Base-by-base conservation (phyloP, 2,888 invertebrate genomes). In the Calliphora vomitoria region DNA sequence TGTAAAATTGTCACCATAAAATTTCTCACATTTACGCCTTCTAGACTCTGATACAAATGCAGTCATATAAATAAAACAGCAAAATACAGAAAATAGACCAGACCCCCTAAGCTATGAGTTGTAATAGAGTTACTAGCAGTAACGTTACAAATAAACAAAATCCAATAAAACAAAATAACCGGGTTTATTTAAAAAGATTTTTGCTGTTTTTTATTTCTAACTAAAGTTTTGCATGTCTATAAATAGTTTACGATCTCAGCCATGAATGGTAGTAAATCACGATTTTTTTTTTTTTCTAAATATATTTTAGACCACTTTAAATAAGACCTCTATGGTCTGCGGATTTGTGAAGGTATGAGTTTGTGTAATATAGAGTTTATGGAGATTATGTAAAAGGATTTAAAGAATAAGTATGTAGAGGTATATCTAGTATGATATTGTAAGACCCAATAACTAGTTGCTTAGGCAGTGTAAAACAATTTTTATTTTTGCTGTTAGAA, bases 251-350 rank as follows among this genome's bases (percentile, higher is more conserved):
- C 72, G 47, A 87, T 87, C 87, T 87, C 78, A 85, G 72, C 72
- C 87, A 79, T 87, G 78, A 82, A 81, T 87, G 82, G 84, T 82
- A 82, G 84, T 87, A 87, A 87, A 87, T 87, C 87, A 87, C 87
- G 87, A 87, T 71, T 83, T 25, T 44, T 8, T 25, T 44, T 8
- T 83, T 82, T 60, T 50, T 72, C 79, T 74, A 50, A 13, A 10
- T 15, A 20, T 41, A 20, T 81, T 78, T 72, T 69, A 64, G 74
- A 69, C 64, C 82, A 82, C 55, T 82, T 79, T 82, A 85, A 87
- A 82, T 79, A 82, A 85, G 87, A 85, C 79, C 79, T 79, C 38
- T 71, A 50, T 58, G 10, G 25, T 25, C 25, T 15, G 25, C 20
- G 18, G 4, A 47, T 58, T 20, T 53, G 50, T 18, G 69, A 31